Conservation (phyloP, 2,888 invertebrate genomes). For the Melanotus villosus region DNA sequence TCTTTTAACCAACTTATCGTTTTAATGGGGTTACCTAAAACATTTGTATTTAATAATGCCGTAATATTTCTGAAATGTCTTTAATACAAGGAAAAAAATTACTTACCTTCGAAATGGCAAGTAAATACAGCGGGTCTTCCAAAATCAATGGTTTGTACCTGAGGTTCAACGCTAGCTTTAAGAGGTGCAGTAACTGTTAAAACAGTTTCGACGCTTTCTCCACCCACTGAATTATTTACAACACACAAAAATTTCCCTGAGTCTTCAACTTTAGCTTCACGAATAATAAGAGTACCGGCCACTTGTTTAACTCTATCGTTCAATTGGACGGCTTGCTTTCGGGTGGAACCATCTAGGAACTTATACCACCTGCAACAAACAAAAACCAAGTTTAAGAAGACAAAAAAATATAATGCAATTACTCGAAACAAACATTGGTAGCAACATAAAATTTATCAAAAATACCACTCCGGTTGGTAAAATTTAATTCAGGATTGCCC, state of each 20-base stretch:
- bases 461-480: background rate
- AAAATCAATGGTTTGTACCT: conserved; percentile 91
- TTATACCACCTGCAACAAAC: conserved; percentile 92
- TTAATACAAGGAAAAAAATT: background rate
- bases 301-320: conserved; percentile 93
- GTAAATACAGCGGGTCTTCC: conserved; percentile 93
- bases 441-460: background rate
- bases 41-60: background rate
- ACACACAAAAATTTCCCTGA: conserved; percentile 96
- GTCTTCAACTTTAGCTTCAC: conserved; percentile 91
- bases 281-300: conserved; percentile 93
- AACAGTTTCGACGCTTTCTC: conserved; percentile 93
- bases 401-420: background rate
- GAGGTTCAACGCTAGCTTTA: conserved; percentile 90
- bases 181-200: conserved; percentile 93
- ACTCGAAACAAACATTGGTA: background rate
- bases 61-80: too few relatives aligned
- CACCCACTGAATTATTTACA: conserved; percentile 95
- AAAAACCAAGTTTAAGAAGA: conserved; percentile 36
- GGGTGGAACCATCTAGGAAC: conserved; percentile 88
- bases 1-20: conserved; percentile 94
- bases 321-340: conserved; percentile 90
- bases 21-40: conserved; percentile 83
- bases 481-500: conserved; percentile 14
- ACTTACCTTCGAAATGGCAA: conserved; percentile 85